These are phyloP conservation scores for Sycobia sp. DNA, from an alignment of 1,140 invertebrate genomes.

Conservation along the genomic window DNA sequence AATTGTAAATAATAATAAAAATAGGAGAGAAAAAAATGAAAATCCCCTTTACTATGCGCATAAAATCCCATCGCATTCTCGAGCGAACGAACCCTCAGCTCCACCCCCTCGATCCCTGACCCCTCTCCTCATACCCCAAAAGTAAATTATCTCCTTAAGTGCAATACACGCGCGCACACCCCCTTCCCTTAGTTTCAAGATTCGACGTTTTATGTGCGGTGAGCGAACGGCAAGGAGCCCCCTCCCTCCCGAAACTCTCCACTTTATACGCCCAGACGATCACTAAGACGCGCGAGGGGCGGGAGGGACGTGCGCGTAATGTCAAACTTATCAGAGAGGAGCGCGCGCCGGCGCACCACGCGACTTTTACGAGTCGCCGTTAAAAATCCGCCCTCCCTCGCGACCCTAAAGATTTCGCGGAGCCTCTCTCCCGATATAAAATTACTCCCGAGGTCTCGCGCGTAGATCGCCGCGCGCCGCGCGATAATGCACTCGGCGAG, in stretches of 20 bases:
- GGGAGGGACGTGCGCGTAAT: conserved; percentile 24
- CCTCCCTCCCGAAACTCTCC: not conserved
- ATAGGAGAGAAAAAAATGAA: too few relatives aligned
- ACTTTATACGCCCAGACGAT: conserved; percentile 22
- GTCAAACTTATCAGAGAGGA: conserved; percentile 38
- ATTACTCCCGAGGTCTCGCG: conserved; percentile 2
- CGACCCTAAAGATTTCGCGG: conserved; percentile 20
- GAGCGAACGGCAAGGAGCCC: too few relatives aligned
- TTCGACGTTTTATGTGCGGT: too few relatives aligned
- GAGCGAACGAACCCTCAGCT: not conserved
- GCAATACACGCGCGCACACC: too few relatives aligned
- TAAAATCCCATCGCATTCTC: conserved; percentile 18
- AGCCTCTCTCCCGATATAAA: conserved; percentile 22
- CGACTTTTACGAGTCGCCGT: conserved; percentile 39
- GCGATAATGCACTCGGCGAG: conserved; percentile 2
- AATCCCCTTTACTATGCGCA: too few relatives aligned
- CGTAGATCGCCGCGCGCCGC: too few relatives aligned
- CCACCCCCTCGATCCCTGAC: not conserved
- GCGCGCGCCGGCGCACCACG: too few relatives aligned
- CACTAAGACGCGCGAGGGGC: too few relatives aligned
- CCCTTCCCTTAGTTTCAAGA: too few relatives aligned
- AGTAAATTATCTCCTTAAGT: too few relatives aligned
- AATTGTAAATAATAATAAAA: too few relatives aligned
- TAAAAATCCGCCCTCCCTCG: conserved; percentile 25
- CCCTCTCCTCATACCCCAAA: not conserved